Percentiles rank a stretch among this genome's conserved stretches.
phyloP scores from a whole-genome alignment of 2,888 invertebrate species.

The Aleiodes testaceus region DNA sequence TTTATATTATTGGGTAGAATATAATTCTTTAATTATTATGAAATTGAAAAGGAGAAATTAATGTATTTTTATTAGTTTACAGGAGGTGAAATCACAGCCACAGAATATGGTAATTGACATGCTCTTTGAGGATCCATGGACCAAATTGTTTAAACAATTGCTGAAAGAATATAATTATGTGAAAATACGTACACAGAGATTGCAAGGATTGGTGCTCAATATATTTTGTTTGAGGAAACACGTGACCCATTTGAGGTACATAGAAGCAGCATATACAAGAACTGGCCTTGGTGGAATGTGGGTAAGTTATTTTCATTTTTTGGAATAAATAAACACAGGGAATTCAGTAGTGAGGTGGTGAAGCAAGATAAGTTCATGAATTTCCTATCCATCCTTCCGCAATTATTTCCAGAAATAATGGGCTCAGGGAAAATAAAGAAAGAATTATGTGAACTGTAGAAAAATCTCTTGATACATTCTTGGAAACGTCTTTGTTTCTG shows the following conservation, averaged over 20 bases:
- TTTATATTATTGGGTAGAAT: constrained; percentile 87
- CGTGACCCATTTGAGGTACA: constrained; percentile 85
- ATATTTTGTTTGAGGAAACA: constrained; percentile 87
- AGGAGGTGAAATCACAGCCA: constrained; percentile 92
- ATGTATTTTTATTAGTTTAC: constrained; percentile 76
- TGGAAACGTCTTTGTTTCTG: no score
- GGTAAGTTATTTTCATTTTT: constrained; percentile 77
- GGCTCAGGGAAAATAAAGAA: no score
- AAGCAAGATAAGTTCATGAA: no score
- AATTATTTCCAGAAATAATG: no score
- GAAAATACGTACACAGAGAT: constrained; percentile 84
- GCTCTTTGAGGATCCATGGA: constrained; percentile 91
- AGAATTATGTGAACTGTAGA: no score
- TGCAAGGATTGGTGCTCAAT: constrained; percentile 88
- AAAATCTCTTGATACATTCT: no score
- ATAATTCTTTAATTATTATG: constrained; percentile 33
- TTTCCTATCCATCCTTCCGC: no score
- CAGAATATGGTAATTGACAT: constrained; percentile 88
- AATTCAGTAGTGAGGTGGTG: no score
- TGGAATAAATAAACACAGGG: constrained; percentile 5
- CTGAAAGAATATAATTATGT: constrained; percentile 83
- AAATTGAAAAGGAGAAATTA: constrained; percentile 27
- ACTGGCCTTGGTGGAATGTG: constrained; percentile 94
- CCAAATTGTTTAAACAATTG: constrained; percentile 81
- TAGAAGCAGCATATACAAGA: constrained; percentile 90